phyloP scores from a whole-genome alignment of 2,797 vertebrate genomes.

The Rhinophrynus dorsalis region DNA sequence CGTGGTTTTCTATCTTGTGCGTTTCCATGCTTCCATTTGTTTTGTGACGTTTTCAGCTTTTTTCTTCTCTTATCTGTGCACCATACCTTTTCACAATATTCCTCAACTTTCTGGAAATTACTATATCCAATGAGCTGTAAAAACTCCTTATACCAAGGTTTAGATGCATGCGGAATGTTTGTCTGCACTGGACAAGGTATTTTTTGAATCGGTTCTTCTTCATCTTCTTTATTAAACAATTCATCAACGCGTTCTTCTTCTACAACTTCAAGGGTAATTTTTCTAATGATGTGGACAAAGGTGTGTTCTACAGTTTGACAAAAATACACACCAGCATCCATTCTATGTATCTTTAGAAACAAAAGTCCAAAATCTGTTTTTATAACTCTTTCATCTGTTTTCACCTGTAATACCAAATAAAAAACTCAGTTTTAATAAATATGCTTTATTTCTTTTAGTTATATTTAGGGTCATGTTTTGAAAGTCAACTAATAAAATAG shows the following conservation, averaged over 20 bases:
- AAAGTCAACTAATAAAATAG: too few relatives aligned
- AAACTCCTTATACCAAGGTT: slow-evolving; percentile 93
- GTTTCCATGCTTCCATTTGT: slow-evolving; percentile 80
- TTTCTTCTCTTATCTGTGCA: slow-evolving; percentile 89
- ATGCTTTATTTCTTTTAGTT: too few relatives aligned
- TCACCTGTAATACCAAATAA: slow-evolving; percentile 71
- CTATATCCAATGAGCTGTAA: slow-evolving; percentile 93
- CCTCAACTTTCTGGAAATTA: slow-evolving; percentile 90
- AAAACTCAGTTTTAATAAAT: too few relatives aligned
- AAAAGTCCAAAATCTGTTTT: slow-evolving; percentile 88
- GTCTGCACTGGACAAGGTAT: slow-evolving; percentile 69
- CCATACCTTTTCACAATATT: slow-evolving; percentile 97
- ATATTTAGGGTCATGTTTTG: too few relatives aligned
- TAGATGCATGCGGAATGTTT: slow-evolving; percentile 68
- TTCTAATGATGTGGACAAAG: slow-evolving; percentile 86
- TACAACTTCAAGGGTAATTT: slow-evolving; percentile 82
- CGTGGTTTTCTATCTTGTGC: slow-evolving; percentile 77
- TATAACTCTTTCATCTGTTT: slow-evolving; percentile 80
- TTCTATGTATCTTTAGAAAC: slow-evolving; percentile 75
- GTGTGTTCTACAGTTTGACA: slow-evolving; percentile 93
- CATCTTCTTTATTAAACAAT: slow-evolving; percentile 71
- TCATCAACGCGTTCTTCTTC: slow-evolving; percentile 79
- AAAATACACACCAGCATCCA: slow-evolving; percentile 86
- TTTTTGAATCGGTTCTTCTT: slow-evolving; percentile 63
- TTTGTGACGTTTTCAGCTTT: slow-evolving; percentile 79